Evolutionary conservation across 2,888 invertebrate species (phyloP), one percentile per base, ranked within the genome.

Genomic region (Hyposoter dolosus): DNA sequence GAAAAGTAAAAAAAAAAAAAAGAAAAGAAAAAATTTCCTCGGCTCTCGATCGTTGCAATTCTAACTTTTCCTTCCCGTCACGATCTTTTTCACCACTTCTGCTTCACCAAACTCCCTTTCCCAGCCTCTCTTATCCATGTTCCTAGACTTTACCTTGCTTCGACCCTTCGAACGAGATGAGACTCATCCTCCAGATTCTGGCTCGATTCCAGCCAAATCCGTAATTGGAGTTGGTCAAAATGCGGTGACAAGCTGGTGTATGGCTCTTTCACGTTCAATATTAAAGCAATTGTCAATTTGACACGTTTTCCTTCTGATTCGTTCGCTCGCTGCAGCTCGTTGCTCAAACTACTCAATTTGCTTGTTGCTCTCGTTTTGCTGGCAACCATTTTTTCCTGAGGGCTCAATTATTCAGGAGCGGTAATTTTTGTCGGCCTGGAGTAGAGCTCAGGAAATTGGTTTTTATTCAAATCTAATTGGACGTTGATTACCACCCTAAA

Each of bases 151-250:
- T 65, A 45, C 79, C 15, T 56, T 76, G 71, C 71, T 53, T 66
- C 75, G 19, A 80, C 65, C 35, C 71, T 63, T 35, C 23, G 40
- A 47, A 84, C 78, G 78, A 83, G 71, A 83, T 76, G 76, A 83
- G 83, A 83, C 84, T 81, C 85, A 79, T 85, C 74, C 69, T 75
- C 80, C 56, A 69, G 50, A 40, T 81, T 84, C 83, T 88, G 88
- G 88, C 88, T 32, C 40, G 17, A 65, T 71, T 88, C 88, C 88
- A 87, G 78, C 78, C 15, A 85, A 83, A 86, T 85, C 60, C 82
- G 84, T 88, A 88, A 88, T 88, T 87, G 87, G 84, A 85, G 68
- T 82, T 83, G 85, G 87, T 84, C 82, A 82, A 85, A 77, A 79
- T 82, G 75, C 56, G 74, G 82, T 69, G 75, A 85, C 69, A 53